phyloP scores from a whole-genome alignment of 1,140 invertebrate species.

The Chlorops oryzae region DNA sequence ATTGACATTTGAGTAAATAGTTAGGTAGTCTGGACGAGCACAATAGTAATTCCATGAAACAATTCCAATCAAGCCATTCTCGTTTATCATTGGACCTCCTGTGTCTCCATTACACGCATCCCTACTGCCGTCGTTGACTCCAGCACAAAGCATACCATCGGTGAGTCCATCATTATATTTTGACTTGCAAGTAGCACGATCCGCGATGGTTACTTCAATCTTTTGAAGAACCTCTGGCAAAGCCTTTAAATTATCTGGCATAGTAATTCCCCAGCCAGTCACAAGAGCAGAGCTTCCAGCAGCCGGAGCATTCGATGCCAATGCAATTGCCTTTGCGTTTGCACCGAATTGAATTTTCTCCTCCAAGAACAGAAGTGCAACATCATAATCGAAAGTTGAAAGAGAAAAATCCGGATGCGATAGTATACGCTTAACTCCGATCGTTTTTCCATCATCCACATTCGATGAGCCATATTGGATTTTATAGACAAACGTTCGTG shows the following conservation, averaged over 20 bases:
- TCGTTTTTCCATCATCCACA: slow-evolving; percentile 9
- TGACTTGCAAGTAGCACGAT: not conserved
- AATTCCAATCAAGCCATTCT: slow-evolving; percentile 41
- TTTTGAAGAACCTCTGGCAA: slow-evolving; percentile 11
- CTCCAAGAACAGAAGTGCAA: slow-evolving; percentile 7
- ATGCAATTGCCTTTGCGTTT: slow-evolving; percentile 3
- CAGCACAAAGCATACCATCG: slow-evolving; percentile 18
- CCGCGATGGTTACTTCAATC: slow-evolving; percentile 11
- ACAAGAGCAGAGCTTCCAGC: slow-evolving; percentile 6
- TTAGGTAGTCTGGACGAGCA: slow-evolving; percentile 47
- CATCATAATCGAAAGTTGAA: slow-evolving; percentile 5
- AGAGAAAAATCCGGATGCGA: slow-evolving; percentile 9
- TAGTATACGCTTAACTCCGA: not conserved
- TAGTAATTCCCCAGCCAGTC: slow-evolving; percentile 14
- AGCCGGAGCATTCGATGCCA: not conserved
- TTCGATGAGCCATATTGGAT: slow-evolving; percentile 9
- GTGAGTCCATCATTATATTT: slow-evolving; percentile 9
- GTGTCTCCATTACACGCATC: slow-evolving; percentile 36
- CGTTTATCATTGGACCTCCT: slow-evolving; percentile 29
- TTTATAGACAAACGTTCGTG: slow-evolving; percentile 1
- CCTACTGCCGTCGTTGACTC: slow-evolving; percentile 14
- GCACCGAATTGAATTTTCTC: not conserved
- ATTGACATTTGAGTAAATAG: slow-evolving; percentile 48
- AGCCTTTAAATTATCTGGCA: not conserved
- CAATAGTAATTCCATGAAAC: slow-evolving; percentile 51